These are phyloP conservation scores for Adelosebastes latens DNA, from an alignment of 2,797 vertebrate genomes.

Conservation along the genomic window DNA sequence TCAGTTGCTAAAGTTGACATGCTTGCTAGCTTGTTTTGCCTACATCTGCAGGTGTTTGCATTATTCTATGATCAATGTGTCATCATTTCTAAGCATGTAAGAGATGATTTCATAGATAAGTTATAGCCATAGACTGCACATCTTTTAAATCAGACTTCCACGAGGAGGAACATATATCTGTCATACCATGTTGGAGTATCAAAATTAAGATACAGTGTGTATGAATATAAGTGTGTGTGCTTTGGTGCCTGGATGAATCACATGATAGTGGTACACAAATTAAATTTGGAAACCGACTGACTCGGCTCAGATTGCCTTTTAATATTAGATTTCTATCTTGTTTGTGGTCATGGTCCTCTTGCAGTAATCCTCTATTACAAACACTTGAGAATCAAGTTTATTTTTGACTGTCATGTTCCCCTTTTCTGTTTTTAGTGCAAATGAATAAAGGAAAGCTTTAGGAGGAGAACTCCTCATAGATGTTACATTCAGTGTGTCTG, in stretches of 20 bases:
- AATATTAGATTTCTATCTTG: conserved; percentile 32
- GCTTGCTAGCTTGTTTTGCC: too few species aligned
- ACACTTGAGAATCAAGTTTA: conserved; percentile 3
- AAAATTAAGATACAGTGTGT: neutral
- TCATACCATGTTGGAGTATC: neutral
- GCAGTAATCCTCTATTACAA: conserved; percentile 1
- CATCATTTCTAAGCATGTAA: too few species aligned
- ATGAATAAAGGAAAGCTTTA: conserved; percentile 15
- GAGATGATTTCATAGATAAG: too few species aligned
- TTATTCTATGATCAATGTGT: too few species aligned
- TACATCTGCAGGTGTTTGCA: too few species aligned
- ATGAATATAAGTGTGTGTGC: neutral
- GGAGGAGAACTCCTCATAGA: neutral
- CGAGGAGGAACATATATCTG: too few species aligned
- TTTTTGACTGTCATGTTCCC: neutral
- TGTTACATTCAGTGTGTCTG: neutral
- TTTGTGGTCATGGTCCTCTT: neutral
- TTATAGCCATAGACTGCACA: too few species aligned
- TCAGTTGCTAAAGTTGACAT: too few species aligned
- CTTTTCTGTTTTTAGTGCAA: neutral
- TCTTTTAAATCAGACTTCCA: too few species aligned
- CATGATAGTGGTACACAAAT: conserved; percentile 21
- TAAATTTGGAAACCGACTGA: conserved; percentile 26
- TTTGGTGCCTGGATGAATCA: conserved; percentile 12
- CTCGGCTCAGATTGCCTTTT: conserved; percentile 19